Percentiles rank a stretch among this genome's conserved stretches.
Conservation (phyloP, 1,140 invertebrate species). For the Lutraria rhynchaena region DNA sequence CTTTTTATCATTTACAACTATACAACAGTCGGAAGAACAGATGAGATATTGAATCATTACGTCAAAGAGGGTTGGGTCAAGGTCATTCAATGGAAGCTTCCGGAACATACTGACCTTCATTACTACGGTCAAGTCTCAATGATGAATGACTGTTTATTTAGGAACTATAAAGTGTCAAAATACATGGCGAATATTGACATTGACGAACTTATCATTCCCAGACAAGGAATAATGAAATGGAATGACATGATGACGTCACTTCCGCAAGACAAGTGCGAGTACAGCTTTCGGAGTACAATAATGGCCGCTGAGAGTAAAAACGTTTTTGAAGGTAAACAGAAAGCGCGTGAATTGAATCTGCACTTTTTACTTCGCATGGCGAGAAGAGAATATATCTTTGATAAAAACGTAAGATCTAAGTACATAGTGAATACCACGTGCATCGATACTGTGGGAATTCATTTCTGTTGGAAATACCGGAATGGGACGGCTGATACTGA, state of each 20-base stretch:
- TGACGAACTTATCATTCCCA: constrained; percentile 30
- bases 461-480: constrained; percentile 37
- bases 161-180: constrained; percentile 15
- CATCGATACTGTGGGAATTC: constrained; percentile 28
- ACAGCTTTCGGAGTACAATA: constrained; percentile 21
- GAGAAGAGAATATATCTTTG: constrained; percentile 29
- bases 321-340: constrained; percentile 44
- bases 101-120: constrained; percentile 25
- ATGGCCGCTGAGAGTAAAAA: constrained; percentile 22
- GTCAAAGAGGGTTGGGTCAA: constrained; percentile 29
- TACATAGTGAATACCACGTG: constrained; percentile 37
- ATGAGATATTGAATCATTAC: constrained; percentile 41
- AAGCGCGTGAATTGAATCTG: constrained; percentile 25
- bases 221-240: constrained; percentile 22
- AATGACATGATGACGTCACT: constrained; percentile 14
- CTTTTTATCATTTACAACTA: constrained; percentile 23
- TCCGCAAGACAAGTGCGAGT: constrained; percentile 19
- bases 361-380: constrained; percentile 4
- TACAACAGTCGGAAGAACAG: constrained; percentile 22
- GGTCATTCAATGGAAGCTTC: constrained; percentile 19
- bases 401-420: constrained; percentile 24
- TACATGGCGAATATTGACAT: constrained; percentile 44
- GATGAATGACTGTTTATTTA: constrained; percentile 41
- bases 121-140: constrained; percentile 16
- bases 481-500: constrained; percentile 30